Conservation (phyloP, 2,888 invertebrate genomes). For the Drosophila aldrichi region DNA sequence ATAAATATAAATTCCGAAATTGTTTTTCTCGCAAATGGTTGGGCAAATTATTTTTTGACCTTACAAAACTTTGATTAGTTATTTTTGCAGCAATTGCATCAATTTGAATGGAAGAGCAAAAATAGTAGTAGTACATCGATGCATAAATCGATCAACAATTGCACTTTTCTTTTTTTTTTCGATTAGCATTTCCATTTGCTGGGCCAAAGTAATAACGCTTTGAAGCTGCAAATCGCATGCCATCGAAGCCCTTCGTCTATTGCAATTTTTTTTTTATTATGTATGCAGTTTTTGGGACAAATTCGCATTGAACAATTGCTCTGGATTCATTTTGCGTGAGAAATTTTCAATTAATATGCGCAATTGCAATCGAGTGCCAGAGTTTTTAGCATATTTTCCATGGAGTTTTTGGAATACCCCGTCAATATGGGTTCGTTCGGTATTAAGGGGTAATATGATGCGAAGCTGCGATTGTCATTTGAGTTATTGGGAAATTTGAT, state of each 20-base stretch:
- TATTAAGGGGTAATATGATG: not conserved
- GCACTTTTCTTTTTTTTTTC: conserved; percentile 47
- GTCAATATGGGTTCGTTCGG: not conserved
- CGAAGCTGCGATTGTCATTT: not conserved
- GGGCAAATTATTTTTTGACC: conserved; percentile 12
- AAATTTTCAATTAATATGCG: conserved; percentile 81
- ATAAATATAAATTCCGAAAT: conserved; percentile 1
- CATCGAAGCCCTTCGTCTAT: not conserved
- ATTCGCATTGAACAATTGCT: conserved; percentile 58
- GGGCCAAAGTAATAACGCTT: conserved; percentile 65
- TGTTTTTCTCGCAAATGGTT: not conserved
- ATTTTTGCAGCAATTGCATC: conserved; percentile 10
- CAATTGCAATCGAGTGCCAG: conserved; percentile 67
- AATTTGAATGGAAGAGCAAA: not conserved
- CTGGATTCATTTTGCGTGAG: conserved; percentile 70
- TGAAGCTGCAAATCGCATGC: conserved; percentile 15
- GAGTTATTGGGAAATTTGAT: too few relatives aligned
- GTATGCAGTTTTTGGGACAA: conserved; percentile 54
- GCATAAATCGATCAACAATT: conserved; percentile 61
- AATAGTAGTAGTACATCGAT: conserved; percentile 11
- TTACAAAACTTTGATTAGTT: conserved; percentile 31
- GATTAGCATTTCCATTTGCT: conserved; percentile 64
- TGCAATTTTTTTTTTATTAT: conserved; percentile 55
- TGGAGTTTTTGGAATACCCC: conserved; percentile 47
- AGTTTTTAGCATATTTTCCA: conserved; percentile 71